Base-by-base conservation (phyloP, 2,113 vertebrate species). In the Clupea harengus region DNA sequence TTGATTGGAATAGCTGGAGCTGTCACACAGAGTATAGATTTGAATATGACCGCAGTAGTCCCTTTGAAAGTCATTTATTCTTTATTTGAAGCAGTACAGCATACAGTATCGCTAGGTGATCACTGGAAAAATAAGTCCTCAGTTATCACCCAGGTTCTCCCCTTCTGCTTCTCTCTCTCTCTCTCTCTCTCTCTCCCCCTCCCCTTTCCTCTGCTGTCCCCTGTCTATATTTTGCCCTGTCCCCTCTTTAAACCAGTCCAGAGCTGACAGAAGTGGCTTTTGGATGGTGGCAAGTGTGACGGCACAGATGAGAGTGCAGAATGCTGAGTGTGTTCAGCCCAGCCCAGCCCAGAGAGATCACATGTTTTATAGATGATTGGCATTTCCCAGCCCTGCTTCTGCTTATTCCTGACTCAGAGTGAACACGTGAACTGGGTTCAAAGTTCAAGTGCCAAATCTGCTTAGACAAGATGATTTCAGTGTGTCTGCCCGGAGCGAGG, bases 311-410 rank as follows among this genome's bases (percentile, higher is more conserved):
- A 22, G 86, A 9, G 25, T n/a, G 47, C 6, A 49, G 86, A 25
- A 15, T 6, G 67, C 22, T 49, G 83, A 49, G 83, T 84, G 46
- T 83, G 90, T 90, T 2, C 39, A 39, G 39, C 39, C 39, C 39
- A 39, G 39, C 87, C 67, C 47, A 49, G 47, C 47, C 47, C 47
- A 83, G 87, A 91, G 89, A 52, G 84, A 86, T 85, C 84, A 44
- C 64, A 57, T 49, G 85, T 87, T 86, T 83, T 50, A 72, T 81
- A 86, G 86, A 88, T 89, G 83, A 88, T 84, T 86, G 87, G 81
- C 87, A 75, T 78, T 90, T 89, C 84, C 85, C 89, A 88, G 75
- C 85, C 57, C 84, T 57, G 0, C 22, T 7, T 82, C 82, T 54
- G 83, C 84, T 11, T 83, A 22, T 86, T 60, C 67, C 85, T 88